Evolutionary conservation across 2,113 vertebrate genomes (phyloP).

Genomic region (Picathartes gymnocephalus): DNA sequence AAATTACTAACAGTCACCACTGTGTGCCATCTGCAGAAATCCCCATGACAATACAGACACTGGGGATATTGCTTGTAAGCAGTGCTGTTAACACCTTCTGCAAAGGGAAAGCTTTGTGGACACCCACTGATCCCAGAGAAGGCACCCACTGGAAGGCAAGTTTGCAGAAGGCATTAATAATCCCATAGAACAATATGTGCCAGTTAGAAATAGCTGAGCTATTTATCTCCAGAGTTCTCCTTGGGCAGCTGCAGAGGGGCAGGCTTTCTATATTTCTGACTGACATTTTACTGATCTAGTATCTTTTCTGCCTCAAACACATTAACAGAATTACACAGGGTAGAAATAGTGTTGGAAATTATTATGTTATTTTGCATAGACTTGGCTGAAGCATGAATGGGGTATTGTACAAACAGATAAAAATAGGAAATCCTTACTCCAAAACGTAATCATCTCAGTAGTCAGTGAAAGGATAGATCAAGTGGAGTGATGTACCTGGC

Average conservation of each 20-base stretch:
- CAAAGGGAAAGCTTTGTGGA: slow-evolving; percentile 39
- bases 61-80: slow-evolving; percentile 50
- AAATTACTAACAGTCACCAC: slow-evolving; percentile 5
- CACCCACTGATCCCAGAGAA: slow-evolving; percentile 49
- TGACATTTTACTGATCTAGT: neutral
- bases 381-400: neutral
- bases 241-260: neutral
- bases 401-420: neutral
- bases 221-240: slow-evolving; percentile 36
- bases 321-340: neutral
- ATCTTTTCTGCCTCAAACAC: neutral
- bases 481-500: neutral
- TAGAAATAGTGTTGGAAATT: neutral
- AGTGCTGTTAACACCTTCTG: slow-evolving; percentile 49
- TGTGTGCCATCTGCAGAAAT: slow-evolving; percentile 54
- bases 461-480: neutral
- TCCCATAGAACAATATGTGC: slow-evolving; percentile 49
- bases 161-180: slow-evolving; percentile 57
- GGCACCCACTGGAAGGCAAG: slow-evolving; percentile 54
- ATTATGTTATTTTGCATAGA: neutral
- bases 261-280: neutral
- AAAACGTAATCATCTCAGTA: neutral
- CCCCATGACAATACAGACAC: slow-evolving; percentile 33
- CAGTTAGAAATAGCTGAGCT: slow-evolving; percentile 52
- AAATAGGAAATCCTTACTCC: neutral